Base-by-base conservation (phyloP, 2,888 invertebrate genomes). In the Xestia c-nigrum region DNA sequence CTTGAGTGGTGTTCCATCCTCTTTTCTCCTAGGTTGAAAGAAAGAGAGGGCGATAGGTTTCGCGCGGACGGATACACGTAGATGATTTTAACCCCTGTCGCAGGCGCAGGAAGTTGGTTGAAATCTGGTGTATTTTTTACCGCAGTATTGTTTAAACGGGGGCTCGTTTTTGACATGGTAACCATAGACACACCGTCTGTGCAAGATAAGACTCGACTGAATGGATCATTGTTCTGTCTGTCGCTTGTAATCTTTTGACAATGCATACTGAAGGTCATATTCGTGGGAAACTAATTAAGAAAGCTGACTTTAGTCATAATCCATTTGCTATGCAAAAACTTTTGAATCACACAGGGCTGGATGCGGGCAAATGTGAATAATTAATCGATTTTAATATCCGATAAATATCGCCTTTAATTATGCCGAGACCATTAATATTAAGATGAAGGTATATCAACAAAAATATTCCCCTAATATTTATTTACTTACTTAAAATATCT, bases 41-140 rank as follows among this genome's bases (percentile, higher is more conserved):
- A 94, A 79, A 80, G 93, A 92, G 94, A 94, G 81, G 88, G 63
- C 52, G 85, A 52, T 81, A 86, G 76, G 92, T 93, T 94, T 95
- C 93, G 94, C 93, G 94, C 91, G 91, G 89, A 92, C 89, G 80
- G 78, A 80, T 86, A 81, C 74, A 81, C 82, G 64, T 86, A 90
- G 85, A 87, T 90, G 90, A 87, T 87, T 90, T 87, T 90, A 90
- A 93, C 88, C 94, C 93, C 92, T 91, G 91, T 90, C 90, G 89
- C 88, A 88, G 75, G 63, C 94, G 92, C 96, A 96, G 96, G 96
- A 96, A 96, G 96, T 96, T 90, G 86, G 91, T 94, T 90, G 92
- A 94, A 95, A 96, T 96, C 96, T 96, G 96, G 95, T 95, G 92
- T 94, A 91, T 94, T 95, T 96, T 95, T 95, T 94, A 93, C 91